A percentile compares a stretch with the other conserved stretches of the same genome.
phyloP scores from a whole-genome alignment of 2,888 invertebrate genomes.

The Thyatira batis region DNA sequence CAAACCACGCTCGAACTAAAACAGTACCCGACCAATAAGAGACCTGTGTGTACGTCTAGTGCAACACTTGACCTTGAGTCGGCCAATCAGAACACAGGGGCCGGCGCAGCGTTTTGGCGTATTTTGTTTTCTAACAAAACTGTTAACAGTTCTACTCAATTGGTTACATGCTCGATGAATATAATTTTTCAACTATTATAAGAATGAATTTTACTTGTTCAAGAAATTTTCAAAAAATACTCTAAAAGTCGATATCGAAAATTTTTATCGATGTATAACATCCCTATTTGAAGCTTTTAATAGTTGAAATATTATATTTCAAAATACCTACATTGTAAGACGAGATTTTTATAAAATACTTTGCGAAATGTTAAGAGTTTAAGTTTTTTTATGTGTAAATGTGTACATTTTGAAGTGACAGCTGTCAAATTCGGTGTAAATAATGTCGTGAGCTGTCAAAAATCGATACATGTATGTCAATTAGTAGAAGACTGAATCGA shows the following conservation, averaged over 20 bases:
- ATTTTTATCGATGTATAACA: neutral
- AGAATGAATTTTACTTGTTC: neutral
- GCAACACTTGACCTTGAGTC: too few relatives aligned
- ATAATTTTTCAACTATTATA: neutral
- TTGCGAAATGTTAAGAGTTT: neutral
- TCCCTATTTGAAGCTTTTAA: neutral
- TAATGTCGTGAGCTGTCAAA: neutral
- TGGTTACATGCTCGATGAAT: too few relatives aligned
- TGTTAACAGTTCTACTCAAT: too few relatives aligned
- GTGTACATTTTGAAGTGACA: neutral
- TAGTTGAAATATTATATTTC: neutral
- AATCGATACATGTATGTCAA: neutral
- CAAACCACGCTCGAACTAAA: too few relatives aligned
- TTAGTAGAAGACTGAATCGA: neutral
- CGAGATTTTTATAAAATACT: neutral
- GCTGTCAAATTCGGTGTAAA: neutral
- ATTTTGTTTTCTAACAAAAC: too few relatives aligned
- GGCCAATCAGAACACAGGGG: too few relatives aligned
- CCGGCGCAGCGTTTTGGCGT: too few relatives aligned
- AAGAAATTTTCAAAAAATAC: neutral
- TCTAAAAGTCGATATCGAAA: neutral
- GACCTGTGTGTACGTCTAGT: too few relatives aligned
- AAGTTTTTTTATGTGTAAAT: neutral
- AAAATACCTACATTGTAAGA: neutral
- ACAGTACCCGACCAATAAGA: too few relatives aligned